Evolutionary conservation across 2,113 vertebrate genomes (phyloP), one percentile per base, ranked within the genome.

Genomic region (Phyllopteryx taeniolatus): DNA sequence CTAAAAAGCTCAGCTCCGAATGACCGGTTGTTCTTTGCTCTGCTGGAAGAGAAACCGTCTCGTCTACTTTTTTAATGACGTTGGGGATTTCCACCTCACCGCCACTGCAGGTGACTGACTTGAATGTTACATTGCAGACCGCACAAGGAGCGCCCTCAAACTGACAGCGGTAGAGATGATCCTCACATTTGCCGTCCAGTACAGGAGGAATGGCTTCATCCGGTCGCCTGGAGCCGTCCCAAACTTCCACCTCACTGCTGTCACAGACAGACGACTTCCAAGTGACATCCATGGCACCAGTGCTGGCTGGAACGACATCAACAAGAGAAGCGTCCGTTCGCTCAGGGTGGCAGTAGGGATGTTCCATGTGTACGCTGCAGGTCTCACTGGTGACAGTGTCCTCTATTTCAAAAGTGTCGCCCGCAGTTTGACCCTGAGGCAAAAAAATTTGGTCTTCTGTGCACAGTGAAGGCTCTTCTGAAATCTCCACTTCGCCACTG

Each of bases 401-500:
- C 14, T 87, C 77, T 8, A 46, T 46, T 62, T 70, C 62, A 43
- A 4, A 22, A 8, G 14, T 56, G 51, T 54, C 68, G 8, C 8
- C 42, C 5, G 57, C 7, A 59, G 53, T 33, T 59, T 82, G 81
- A 57, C 83, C 68, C 8, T 42, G 20, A 8, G 77, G 80, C 51
- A 88, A 73, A 80, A 79, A 4, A 63, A 89, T 67, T 43, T 75
- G 80, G 11, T 79, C 78, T 54, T 83, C 84, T 70, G n/a, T 53
- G 53, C 68, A 74, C 15, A 60, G 3, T 4, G 60, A 78, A 35
- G 73, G n/a, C 20, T 65, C 72, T 2, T 4, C 76, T 54, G 66
- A n/a, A 35, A 91, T 67, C 71, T 82, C 84, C 68, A 88, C 67
- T 61, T 91, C 88, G 11, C 77, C 87, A 10, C 83, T 80, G 54